These are phyloP conservation scores for Erpornis zantholeuca DNA, from an alignment of 2,113 vertebrate species.

Conservation along the genomic window DNA sequence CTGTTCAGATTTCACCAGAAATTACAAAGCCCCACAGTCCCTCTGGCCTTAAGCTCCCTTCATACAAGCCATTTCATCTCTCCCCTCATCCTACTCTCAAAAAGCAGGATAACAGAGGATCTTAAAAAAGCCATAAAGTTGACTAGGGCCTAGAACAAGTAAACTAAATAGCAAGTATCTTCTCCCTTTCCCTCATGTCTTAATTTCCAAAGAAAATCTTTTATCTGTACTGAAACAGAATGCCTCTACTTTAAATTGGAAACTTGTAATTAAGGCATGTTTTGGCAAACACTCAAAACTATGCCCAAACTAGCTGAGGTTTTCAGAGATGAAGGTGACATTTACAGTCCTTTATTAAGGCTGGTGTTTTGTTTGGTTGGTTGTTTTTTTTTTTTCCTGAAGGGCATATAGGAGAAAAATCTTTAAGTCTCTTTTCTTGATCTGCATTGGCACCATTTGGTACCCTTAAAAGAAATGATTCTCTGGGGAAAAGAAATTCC, in stretches of 20 bases:
- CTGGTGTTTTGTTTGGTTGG: fast-evolving
- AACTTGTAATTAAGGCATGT: constrained; percentile 1
- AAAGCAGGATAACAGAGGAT: not conserved
- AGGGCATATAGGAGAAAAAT: not conserved
- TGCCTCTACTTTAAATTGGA: not conserved
- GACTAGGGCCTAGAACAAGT: not conserved
- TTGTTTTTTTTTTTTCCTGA: not conserved
- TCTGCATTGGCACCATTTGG: not conserved
- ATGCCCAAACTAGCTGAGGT: not conserved
- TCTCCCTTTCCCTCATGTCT: not conserved
- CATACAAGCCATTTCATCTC: not conserved
- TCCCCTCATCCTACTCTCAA: not conserved
- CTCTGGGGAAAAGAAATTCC: not conserved
- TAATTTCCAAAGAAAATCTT: not conserved
- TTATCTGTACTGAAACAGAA: not conserved
- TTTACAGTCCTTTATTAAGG: not conserved
- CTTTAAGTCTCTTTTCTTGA: not conserved
- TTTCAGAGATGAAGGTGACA: not conserved
- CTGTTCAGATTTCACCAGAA: not conserved
- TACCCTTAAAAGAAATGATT: not conserved
- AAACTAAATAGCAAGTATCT: not conserved
- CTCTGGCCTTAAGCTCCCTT: not conserved
- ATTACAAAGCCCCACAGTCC: not conserved
- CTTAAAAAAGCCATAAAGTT: not conserved
- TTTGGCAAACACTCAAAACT: constrained; percentile 1